Conservation (phyloP, 2,888 invertebrate genomes). For the Apodemia zela region DNA sequence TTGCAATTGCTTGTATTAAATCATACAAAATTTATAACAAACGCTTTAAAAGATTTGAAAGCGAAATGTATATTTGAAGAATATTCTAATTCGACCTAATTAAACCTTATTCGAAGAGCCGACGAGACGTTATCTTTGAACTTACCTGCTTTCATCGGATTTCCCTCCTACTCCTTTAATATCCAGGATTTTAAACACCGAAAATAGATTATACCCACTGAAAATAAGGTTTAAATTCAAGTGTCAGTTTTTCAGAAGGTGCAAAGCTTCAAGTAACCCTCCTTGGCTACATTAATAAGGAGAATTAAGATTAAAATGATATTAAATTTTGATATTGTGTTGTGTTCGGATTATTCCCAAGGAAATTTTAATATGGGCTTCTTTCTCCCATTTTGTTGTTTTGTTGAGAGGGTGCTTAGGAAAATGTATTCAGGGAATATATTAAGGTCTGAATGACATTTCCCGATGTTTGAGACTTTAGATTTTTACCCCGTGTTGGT, state of each 20-base stretch:
- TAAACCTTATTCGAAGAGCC: constrained; percentile 56
- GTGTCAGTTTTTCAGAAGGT: constrained; percentile 34
- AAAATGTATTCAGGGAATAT: constrained; percentile 3
- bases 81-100: constrained; percentile 58
- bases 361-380: constrained; percentile 46
- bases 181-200: constrained; percentile 38
- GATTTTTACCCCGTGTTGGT: too few species aligned
- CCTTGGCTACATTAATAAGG: constrained; percentile 74
- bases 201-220: constrained; percentile 30
- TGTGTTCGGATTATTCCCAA: constrained; percentile 75
- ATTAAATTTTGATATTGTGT: constrained; percentile 80
- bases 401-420: constrained; percentile 16
- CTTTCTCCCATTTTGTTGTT: constrained; percentile 26
- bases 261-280: constrained; percentile 55
- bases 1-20: constrained; percentile 3
- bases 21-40: constrained; percentile 22
- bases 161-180: constrained; percentile 43
- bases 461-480: too few species aligned
- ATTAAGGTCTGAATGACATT: too few species aligned
- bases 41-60: constrained; percentile 9
- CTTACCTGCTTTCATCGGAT: constrained; percentile 63
- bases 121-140: constrained; percentile 70
- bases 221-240: constrained; percentile 24
- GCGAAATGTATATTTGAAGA: constrained; percentile 16
- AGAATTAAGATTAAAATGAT: constrained; percentile 80